Percentiles rank a stretch among this genome's conserved stretches.
phyloP scores from a whole-genome alignment of 1,140 invertebrate species.

The Panulirus ornatus region DNA sequence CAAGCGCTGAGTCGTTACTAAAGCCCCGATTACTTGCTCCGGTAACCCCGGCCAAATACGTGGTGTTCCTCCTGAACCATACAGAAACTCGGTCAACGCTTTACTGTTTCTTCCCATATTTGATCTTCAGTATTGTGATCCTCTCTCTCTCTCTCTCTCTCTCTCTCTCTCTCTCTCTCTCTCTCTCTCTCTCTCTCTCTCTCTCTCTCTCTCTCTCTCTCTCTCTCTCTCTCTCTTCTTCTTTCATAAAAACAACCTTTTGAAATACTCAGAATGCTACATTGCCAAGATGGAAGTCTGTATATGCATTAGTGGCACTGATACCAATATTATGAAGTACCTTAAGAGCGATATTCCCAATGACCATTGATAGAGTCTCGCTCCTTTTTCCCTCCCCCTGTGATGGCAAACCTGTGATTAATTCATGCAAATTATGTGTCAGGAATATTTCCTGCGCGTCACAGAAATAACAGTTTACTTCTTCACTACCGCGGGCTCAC shows the following conservation, averaged over 20 bases:
- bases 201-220: slow-evolving; percentile 19
- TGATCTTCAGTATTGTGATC: not conserved
- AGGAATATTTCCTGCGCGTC: not conserved
- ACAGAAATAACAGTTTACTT: not conserved
- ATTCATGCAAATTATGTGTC: not conserved
- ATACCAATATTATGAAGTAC: not conserved
- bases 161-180: slow-evolving; percentile 8
- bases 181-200: slow-evolving; percentile 31
- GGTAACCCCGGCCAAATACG: not conserved
- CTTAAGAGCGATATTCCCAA: not conserved
- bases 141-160: slow-evolving; percentile 6
- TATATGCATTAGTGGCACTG: too few species aligned
- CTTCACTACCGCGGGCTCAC: not conserved
- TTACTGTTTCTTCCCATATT: not conserved
- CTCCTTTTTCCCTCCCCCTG: not conserved
- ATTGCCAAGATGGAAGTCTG: too few species aligned
- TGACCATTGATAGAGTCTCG: not conserved
- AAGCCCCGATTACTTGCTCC: slow-evolving; percentile 5
- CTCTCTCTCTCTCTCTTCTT: slow-evolving; percentile 25
- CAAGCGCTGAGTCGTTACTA: slow-evolving; percentile 4
- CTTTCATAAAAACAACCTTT: not conserved
- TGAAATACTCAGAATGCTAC: not conserved
- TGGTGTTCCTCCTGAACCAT: slow-evolving; percentile 1
- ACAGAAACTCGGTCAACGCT: slow-evolving; percentile 10
- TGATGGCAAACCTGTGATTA: not conserved